Evolutionary conservation across 2,888 invertebrate species (phyloP), one percentile per base, ranked within the genome.

Genomic region (Eupithecia abbreviata): DNA sequence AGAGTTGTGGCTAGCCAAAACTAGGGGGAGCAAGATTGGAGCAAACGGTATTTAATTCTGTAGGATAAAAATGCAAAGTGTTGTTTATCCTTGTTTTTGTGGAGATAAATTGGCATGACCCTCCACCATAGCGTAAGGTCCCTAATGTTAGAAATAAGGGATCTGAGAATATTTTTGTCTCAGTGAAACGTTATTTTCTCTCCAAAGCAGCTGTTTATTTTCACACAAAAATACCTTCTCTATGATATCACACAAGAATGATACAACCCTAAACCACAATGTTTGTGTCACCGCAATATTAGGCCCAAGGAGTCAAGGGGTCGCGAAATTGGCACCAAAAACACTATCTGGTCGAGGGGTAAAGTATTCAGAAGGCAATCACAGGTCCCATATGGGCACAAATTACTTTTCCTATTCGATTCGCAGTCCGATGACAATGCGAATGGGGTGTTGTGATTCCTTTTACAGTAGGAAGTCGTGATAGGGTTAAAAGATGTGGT

Each of bases 381-480:
- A 93, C 91, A 84, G 91, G 90, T 91, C 93, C 94, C 95, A 95
- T 95, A 95, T 95, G 95, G 94, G 87, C 91, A 92, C 92, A 93
- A 93, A 94, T 95, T 94, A 94, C 93, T 93, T 94, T 92, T 92
- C 89, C 90, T 89, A 89, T 90, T 89, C 87, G 88, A 87, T 86
- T 82, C 85, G 82, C 88, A 90, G 88, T 88, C 85, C 90, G 92
- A 92, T 93, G 94, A 94, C 93, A 92, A 89, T 88, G 88, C 85
- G 90, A 86, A 90, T 92, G 86, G 93, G 93, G 93, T 90, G 90
- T 82, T 84, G 84, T 84, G 88, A 85, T 86, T 85, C 79, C 83
- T 82, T 83, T 72, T 80, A 68, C 77, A 77, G 71, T 73, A 73
- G 18, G 47, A 45, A 66, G 78, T 81, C 83, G 82, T 85, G 83